A percentile compares a stretch with the other conserved stretches of the same genome.
Evolutionary conservation across 2,888 invertebrate genomes (phyloP).

Genomic region (Eristalis tenax): DNA sequence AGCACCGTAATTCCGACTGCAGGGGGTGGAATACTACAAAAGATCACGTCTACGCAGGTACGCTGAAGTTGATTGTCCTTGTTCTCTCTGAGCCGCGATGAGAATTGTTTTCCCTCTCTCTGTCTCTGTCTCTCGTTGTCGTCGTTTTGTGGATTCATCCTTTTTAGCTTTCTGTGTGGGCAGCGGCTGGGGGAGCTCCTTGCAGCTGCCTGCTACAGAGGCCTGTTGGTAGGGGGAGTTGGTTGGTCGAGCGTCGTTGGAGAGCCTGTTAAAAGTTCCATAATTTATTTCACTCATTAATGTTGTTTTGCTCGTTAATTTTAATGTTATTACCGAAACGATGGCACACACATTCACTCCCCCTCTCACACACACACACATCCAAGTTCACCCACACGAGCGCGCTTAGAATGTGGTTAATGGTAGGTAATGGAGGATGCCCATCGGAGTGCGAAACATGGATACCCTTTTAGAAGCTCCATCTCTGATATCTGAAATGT

Average conservation of each 20-base stretch:
- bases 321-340: conserved; percentile 60
- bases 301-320: conserved; percentile 66
- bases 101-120: conserved; percentile 14
- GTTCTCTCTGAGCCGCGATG: conserved; percentile 32
- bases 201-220: conserved; percentile 28
- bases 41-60: conserved; percentile 71
- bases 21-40: conserved; percentile 69
- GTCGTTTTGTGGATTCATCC: conserved; percentile 10
- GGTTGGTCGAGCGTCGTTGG: background rate
- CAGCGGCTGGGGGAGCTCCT: background rate
- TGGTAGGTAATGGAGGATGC: conserved; percentile 30
- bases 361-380: background rate
- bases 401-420: conserved; percentile 13
- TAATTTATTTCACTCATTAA: conserved; percentile 72
- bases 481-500: conserved; percentile 53
- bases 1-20: conserved; percentile 48
- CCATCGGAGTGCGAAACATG: conserved; percentile 63
- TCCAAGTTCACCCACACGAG: background rate
- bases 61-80: conserved; percentile 20
- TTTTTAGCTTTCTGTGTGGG: background rate
- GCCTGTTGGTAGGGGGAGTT: background rate
- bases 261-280: conserved; percentile 49
- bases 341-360: conserved; percentile 21
- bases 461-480: conserved; percentile 64
- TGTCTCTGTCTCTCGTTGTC: too few species aligned